Conservation (phyloP, 2,888 invertebrate genomes). For the Leptothorax acervorum region DNA sequence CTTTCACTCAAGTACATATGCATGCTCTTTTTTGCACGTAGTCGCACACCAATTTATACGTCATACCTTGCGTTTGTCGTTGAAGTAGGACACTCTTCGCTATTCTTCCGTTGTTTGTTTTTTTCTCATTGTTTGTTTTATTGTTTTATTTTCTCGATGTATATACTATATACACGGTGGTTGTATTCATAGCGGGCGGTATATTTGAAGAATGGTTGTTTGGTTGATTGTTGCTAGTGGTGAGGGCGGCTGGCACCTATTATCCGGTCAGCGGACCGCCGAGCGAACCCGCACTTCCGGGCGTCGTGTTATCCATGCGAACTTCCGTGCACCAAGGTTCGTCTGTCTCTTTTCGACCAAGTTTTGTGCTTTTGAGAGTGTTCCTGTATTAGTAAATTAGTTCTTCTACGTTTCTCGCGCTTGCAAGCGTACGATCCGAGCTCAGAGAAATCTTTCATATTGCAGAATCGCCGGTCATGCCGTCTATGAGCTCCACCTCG, state of each 20-base stretch:
- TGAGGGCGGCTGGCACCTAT: constrained; percentile 97
- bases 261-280: constrained; percentile 92
- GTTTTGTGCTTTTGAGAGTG: constrained; percentile 79
- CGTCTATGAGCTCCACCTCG: constrained; percentile 76
- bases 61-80: constrained; percentile 48
- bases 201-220: constrained; percentile 86
- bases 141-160: constrained; percentile 53
- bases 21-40: constrained; percentile 78
- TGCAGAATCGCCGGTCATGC: constrained; percentile 77
- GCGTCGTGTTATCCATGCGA: constrained; percentile 86
- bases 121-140: constrained; percentile 8
- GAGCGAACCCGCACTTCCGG: constrained; percentile 88
- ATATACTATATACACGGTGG: constrained; percentile 71
- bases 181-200: constrained; percentile 83
- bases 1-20: constrained; percentile 52
- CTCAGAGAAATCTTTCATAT: constrained; percentile 79
- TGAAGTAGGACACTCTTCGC: constrained; percentile 57
- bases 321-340: constrained; percentile 87
- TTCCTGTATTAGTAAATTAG: constrained; percentile 57
- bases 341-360: constrained; percentile 80
- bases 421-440: background rate
- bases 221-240: constrained; percentile 90
- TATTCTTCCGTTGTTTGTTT: constrained; percentile 47
- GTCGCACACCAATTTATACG: constrained; percentile 71
- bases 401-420: constrained; percentile 11